Evolutionary conservation across 1,140 invertebrate genomes (phyloP), one percentile per base, ranked within the genome.

Genomic region (Heliothis virescens): DNA sequence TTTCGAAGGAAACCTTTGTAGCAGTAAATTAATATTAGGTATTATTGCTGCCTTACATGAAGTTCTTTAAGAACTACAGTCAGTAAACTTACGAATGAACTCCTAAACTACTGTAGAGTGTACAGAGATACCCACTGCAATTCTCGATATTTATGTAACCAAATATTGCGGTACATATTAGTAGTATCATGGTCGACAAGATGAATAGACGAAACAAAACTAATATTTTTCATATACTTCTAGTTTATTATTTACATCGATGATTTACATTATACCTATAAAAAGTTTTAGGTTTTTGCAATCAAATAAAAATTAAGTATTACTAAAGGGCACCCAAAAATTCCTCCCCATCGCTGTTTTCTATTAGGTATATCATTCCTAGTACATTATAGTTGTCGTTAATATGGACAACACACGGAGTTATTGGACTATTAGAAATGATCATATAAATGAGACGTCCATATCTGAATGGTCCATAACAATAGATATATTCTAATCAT

Each of bases 371-470:
- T 26, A 26, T 26, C 21, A 26, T 26, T 26, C 2, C 21, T 26
- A 26, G 21, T 26, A 26, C 2, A 41, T 41, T 41, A 41, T 41
- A 65, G 41, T 41, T 47, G 41, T 48, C 34, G n/a, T 41, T 65
- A 65, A 65, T 47, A 65, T 47, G 15, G 41, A 15, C 65, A 63
- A 26, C 18, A 59, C 21, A 18, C 26, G 2, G 5, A 26, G 48
- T 69, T 69, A 52, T 52, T 52, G 15, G 47, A 52, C 34, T 50
- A 50, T 67, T 50, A 50, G 47, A 67, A 67, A 10, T 15, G 65
- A 69, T 69, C 48, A 69, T 52, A 69, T 52, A 69, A 69, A 69
- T 69, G 47, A 69, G 18, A 65, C 34, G 47, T 69, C 21, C 18
- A 26, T 52, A 21, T 29, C 65, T 12, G 47, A 69, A 69, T 69